Base-by-base conservation (phyloP, 2,113 vertebrate species). In the Psilopsiagon aurifrons region DNA sequence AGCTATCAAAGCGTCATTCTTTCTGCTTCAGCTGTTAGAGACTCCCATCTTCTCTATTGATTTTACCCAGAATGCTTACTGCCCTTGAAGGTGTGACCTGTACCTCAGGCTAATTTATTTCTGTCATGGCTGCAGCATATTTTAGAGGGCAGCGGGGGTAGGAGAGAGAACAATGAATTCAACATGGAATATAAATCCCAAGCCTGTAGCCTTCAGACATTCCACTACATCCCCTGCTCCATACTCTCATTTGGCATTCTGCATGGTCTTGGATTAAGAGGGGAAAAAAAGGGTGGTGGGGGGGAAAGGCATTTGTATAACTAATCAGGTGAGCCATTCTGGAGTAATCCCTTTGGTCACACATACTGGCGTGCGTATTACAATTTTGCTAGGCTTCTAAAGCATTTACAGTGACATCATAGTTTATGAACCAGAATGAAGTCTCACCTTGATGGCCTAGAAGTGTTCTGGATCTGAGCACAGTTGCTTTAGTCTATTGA, bases 11-110 rank as follows among this genome's bases (percentile, higher is more conserved):
- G 94, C 39, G 85, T 87, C 96, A 94, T 98, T 97, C 96, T 97
- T 96, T 95, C 85, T 97, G 97, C 97, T 97, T 95, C 95, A 92
- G 97, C 98, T 96, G 94, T 24, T 76, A 68, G 94, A 96, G 97
- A 89, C 96, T 96, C 96, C 96, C 94, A 93, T 95, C 96, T 97
- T 92, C 96, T 94, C 97, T 97, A 97, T 95, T 97, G 98, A 98
- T 98, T 97, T 97, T 97, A 94, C 95, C 89, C 97, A 93, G 97
- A 97, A 95, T 62, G 86, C 84, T 97, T 85, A 83, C 96, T 97
- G 97, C 97, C 97, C 97, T 97, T 97, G 95, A 97, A 97, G 97
- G 98, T 98, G 98, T 98, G 98, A 97, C 98, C 98, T 97, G 97
- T 96, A 97, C 97, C 98, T 98, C 97, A 6, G 86, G 96, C 97